Evolutionary conservation across 2,113 vertebrate species (phyloP).

Genomic region (Semnornis frantzii): DNA sequence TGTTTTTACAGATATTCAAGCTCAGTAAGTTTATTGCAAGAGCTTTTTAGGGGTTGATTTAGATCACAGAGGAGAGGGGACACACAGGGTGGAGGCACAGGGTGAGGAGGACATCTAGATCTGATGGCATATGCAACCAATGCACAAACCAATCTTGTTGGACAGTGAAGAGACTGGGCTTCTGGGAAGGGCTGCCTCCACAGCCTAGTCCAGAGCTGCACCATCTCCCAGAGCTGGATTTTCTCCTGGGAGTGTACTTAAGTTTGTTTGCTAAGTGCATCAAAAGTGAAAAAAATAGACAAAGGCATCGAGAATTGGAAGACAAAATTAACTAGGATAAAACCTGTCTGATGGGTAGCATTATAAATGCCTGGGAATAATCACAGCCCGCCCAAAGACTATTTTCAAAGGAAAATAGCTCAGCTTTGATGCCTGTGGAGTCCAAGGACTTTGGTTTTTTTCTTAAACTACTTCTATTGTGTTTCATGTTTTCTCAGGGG

Average conservation of each 20-base stretch:
- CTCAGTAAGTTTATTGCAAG: neutral
- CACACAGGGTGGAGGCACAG: neutral
- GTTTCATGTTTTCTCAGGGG: constrained; percentile 50
- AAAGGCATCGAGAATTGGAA: neutral
- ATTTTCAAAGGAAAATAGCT: constrained; percentile 52
- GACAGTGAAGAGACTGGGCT: neutral
- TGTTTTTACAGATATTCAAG: neutral
- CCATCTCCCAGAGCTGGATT: neutral
- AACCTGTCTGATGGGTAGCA: neutral
- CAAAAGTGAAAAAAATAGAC: constrained; percentile 22
- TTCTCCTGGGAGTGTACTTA: neutral
- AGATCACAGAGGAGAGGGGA: neutral
- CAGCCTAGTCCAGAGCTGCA: neutral
- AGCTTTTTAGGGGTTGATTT: neutral
- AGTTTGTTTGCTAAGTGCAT: constrained; percentile 15
- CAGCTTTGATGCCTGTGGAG: constrained; percentile 56
- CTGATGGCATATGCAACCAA: neutral
- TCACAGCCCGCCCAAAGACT: constrained; percentile 11
- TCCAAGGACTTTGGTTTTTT: constrained; percentile 23
- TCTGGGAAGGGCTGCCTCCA: neutral
- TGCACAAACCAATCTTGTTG: neutral
- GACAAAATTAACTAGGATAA: constrained; percentile 44
- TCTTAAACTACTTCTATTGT: constrained; percentile 23
- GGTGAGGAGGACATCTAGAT: neutral
- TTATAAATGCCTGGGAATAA: constrained; percentile 37